Conservation (phyloP, 1,140 invertebrate species). For the Macrobrachium rosenbergii region DNA sequence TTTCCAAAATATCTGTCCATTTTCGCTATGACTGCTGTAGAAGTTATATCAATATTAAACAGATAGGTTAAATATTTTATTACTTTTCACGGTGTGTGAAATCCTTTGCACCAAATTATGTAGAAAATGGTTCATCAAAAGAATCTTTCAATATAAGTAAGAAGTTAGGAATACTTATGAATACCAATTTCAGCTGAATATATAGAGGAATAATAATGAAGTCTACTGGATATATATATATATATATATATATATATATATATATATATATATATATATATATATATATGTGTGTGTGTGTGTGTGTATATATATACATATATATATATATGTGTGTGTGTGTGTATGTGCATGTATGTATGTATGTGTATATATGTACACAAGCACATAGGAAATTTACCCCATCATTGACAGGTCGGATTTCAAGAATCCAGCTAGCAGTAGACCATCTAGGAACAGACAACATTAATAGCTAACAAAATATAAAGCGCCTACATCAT, state of each 20-base stretch:
- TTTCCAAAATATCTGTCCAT: too few relatives aligned
- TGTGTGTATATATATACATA: background rate
- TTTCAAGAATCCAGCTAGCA: too few relatives aligned
- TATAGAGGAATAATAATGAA: background rate
- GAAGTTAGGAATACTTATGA: background rate
- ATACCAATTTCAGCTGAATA: background rate
- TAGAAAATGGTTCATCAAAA: too few relatives aligned
- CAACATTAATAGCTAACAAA: too few relatives aligned
- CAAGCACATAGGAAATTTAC: background rate
- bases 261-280: constrained; percentile 27
- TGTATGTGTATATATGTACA: constrained; percentile 7
- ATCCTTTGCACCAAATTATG: too few relatives aligned
- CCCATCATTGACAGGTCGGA: too few relatives aligned
- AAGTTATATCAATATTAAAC: too few relatives aligned
- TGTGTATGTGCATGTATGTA: background rate
- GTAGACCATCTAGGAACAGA: too few relatives aligned
- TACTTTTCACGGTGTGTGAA: too few relatives aligned
- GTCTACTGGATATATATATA: background rate
- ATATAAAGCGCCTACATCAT: too few relatives aligned
- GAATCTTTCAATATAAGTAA: background rate
- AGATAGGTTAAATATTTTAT: too few relatives aligned
- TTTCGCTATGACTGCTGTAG: too few relatives aligned
- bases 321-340: background rate
- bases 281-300: background rate
- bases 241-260: constrained; percentile 27